These are phyloP conservation scores for Falco columbarius DNA, from an alignment of 2,797 vertebrate species.

Conservation along the genomic window DNA sequence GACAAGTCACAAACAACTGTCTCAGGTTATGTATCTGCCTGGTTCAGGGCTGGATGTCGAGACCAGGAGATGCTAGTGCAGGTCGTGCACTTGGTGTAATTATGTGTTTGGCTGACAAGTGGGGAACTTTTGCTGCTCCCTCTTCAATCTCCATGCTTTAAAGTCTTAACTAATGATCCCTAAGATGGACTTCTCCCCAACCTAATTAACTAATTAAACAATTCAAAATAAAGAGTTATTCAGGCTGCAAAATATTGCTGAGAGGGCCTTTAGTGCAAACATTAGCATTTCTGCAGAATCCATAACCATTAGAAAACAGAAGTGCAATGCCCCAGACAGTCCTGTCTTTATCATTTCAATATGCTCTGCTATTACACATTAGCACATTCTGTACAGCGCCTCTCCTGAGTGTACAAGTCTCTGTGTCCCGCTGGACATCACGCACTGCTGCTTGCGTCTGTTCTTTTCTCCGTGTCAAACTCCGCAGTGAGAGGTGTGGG, in stretches of 20 bases:
- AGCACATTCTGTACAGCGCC: neutral
- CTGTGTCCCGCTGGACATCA: neutral
- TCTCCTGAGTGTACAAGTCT: neutral
- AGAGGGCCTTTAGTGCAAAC: constrained; percentile 30
- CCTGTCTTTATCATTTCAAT: neutral
- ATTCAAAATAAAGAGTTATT: constrained; percentile 62
- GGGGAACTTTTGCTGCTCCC: constrained; percentile 27
- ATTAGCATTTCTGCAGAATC: constrained; percentile 29
- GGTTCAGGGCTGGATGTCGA: neutral
- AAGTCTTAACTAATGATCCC: constrained; percentile 63
- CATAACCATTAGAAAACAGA: constrained; percentile 14
- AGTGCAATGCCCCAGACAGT: neutral
- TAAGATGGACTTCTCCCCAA: constrained; percentile 53
- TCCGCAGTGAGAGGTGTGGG: neutral
- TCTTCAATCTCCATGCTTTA: constrained; percentile 31
- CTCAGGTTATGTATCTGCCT: neutral
- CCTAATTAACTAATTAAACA: constrained; percentile 70
- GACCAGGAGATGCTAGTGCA: neutral
- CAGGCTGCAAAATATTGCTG: constrained; percentile 47
- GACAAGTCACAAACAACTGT: neutral
- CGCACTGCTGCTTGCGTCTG: neutral
- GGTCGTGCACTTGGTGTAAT: neutral
- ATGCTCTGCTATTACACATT: neutral
- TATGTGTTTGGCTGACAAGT: neutral
- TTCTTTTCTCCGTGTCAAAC: neutral